Evolutionary conservation across 2,888 invertebrate species (phyloP).

Genomic region (Sicus ferrugineus): DNA sequence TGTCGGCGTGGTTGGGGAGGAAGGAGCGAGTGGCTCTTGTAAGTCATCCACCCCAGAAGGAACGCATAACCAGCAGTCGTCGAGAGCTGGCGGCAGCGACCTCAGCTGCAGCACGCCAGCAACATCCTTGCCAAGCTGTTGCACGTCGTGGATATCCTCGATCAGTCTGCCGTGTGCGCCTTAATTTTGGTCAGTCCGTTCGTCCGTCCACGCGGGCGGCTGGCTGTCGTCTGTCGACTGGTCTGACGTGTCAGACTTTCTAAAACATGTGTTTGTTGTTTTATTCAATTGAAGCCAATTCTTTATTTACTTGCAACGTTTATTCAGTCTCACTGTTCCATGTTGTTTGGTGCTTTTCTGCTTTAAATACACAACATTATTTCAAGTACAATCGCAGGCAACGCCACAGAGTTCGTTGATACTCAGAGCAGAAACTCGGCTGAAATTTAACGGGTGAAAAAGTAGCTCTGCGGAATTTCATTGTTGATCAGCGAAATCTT

Average conservation of each 20-base stretch:
- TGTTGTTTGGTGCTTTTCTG: not conserved
- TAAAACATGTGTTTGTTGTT: not conserved
- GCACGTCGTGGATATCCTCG: slow-evolving; percentile 7
- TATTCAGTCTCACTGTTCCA: not conserved
- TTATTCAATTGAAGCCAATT: not conserved
- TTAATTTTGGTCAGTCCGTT: not conserved
- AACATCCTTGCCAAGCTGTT: slow-evolving; percentile 20
- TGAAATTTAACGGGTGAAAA: too few relatives aligned
- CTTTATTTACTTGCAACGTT: too few relatives aligned
- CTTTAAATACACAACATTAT: not conserved
- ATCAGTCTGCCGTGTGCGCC: not conserved
- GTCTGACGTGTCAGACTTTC: not conserved
- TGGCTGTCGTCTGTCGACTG: too few relatives aligned
- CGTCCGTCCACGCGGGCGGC: not conserved
- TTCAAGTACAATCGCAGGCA: not conserved
- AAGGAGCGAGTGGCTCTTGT: slow-evolving; percentile 14
- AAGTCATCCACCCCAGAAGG: slow-evolving; percentile 23
- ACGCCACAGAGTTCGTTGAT: not conserved
- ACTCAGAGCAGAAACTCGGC: not conserved
- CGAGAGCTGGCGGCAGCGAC: not conserved
- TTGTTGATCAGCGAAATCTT: not conserved
- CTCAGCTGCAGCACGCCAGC: not conserved
- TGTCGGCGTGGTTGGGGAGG: not conserved
- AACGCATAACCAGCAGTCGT: not conserved
- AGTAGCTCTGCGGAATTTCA: not conserved